These are phyloP conservation scores for Mya arenaria DNA, from an alignment of 1,140 invertebrate genomes.

Conservation along the genomic window DNA sequence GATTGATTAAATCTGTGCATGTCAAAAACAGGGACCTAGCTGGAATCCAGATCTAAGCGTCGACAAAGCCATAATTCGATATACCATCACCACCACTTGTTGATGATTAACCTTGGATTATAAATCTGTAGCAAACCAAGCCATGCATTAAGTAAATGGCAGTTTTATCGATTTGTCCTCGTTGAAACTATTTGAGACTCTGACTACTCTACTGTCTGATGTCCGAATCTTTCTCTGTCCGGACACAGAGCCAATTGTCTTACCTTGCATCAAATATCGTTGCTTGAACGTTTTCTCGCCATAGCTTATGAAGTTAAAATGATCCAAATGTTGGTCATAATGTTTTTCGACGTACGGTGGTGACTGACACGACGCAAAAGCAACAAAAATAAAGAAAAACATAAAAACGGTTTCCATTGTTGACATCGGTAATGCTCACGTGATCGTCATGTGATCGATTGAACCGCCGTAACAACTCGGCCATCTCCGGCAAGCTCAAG, in stretches of 20 bases:
- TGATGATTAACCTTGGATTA: background rate
- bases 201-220: background rate
- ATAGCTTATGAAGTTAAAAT: conserved; percentile 71
- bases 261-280: conserved; percentile 72
- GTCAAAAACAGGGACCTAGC: no score
- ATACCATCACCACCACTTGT: background rate
- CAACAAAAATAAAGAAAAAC: background rate
- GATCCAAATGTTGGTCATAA: conserved; percentile 71
- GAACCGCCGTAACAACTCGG: no score
- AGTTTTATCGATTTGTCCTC: background rate
- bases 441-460: conserved; percentile 43
- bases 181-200: background rate
- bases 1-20: no score
- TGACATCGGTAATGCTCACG: background rate
- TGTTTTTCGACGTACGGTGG: conserved; percentile 63
- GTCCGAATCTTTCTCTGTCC: background rate
- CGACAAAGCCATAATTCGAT: background rate
- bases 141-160: no score
- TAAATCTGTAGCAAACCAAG: background rate
- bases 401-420: background rate
- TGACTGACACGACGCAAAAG: background rate
- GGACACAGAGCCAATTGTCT: background rate
- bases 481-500: no score
- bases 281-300: conserved; percentile 70
- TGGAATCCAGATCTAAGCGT: no score